Conservation (phyloP, 2,888 invertebrate genomes). For the Nebria brevicollis region DNA sequence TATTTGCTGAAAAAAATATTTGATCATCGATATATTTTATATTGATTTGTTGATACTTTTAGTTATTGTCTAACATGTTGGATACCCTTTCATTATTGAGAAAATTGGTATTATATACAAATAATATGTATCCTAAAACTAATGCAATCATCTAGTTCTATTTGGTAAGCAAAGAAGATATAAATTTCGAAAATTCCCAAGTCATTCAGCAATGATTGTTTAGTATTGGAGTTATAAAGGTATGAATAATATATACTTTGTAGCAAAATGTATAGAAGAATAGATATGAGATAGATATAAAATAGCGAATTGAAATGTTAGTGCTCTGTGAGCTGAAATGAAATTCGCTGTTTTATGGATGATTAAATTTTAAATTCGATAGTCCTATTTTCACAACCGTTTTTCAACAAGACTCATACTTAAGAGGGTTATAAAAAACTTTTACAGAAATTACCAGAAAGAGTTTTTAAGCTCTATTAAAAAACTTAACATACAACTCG, state of each 20-base stretch:
- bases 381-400: background rate
- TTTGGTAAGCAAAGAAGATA: background rate
- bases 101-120: background rate
- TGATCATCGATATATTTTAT: background rate
- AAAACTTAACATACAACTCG: background rate
- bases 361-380: background rate
- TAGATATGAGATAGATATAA: constrained; percentile 18
- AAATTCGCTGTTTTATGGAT: background rate
- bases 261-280: constrained; percentile 39
- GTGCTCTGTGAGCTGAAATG: background rate
- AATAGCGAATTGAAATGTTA: background rate
- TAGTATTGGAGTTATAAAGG: constrained; percentile 23
- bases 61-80: constrained; percentile 15
- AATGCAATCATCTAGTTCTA: background rate
- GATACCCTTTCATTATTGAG: constrained; percentile 1
- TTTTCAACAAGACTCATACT: background rate
- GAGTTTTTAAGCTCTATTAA: background rate
- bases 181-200: background rate
- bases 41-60: background rate
- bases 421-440: background rate
- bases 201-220: constrained; percentile 13
- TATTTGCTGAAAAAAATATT: background rate
- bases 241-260: constrained; percentile 21
- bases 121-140: constrained; percentile 5
- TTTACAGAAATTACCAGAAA: background rate